These are phyloP conservation scores for Acanthurus tractus DNA, from an alignment of 2,797 vertebrate genomes.

Conservation along the genomic window DNA sequence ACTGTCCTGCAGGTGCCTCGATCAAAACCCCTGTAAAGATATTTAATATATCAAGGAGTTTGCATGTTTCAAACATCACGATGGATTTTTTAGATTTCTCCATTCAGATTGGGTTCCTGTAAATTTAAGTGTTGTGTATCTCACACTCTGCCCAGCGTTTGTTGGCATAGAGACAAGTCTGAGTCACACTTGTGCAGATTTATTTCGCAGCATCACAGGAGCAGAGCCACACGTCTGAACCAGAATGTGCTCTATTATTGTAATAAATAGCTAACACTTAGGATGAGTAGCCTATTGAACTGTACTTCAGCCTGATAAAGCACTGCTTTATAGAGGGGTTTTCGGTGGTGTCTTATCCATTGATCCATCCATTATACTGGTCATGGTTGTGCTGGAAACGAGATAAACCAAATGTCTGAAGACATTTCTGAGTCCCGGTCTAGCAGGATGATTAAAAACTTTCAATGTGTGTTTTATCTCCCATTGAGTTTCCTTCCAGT, in stretches of 20 bases:
- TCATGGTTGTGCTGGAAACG: background rate
- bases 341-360: background rate
- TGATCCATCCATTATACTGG: background rate
- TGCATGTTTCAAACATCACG: background rate
- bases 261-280: background rate
- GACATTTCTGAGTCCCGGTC: too few species aligned
- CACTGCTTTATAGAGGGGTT: background rate
- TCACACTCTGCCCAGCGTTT: constrained; percentile 14
- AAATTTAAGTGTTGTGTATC: constrained; percentile 22
- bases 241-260: constrained; percentile 5
- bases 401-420: too few species aligned
- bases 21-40: constrained; percentile 31
- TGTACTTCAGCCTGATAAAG: background rate
- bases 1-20: constrained; percentile 41
- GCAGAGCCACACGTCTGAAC: background rate
- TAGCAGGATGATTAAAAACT: too few species aligned
- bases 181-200: constrained; percentile 7
- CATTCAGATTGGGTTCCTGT: constrained; percentile 31
- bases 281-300: background rate
- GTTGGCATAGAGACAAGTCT: constrained; percentile 16
- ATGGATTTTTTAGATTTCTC: constrained; percentile 43
- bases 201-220: background rate
- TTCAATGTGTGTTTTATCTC: too few species aligned
- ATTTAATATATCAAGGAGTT: constrained; percentile 15
- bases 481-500: too few species aligned